Base-by-base conservation (phyloP, 1,140 invertebrate species). In the Tetragonula clypearis region DNA sequence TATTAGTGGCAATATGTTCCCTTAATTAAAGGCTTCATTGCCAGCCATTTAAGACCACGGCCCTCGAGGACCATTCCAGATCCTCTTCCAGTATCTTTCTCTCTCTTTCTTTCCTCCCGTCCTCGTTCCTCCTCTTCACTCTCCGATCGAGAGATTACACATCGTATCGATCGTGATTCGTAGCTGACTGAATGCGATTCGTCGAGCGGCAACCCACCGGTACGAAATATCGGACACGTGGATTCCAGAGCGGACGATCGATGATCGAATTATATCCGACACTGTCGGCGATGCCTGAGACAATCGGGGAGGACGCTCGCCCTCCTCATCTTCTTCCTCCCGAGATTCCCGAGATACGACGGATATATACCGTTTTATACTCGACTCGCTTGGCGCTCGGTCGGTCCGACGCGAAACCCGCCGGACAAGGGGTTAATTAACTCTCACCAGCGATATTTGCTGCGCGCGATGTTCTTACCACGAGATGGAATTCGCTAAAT, bases 1-100 rank as follows among this genome's bases (percentile, higher is more conserved):
- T 93, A 94, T 95, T 94, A 94, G 93, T 92, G 92, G 91, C 93
- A 93, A 95, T 94, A 93, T 94, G 94, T 94, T 94, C 88, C 87
- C 92, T 93, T 94, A 94, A 95, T 95, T 94, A 91, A 94, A 94
- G 80, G 86, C 85, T 81, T 86, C 80, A 87, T 87, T 88, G 81
- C 76, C 68, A 73, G 35, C 71, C 41, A 8, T 49, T 49, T 8
- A 60, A 72, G 41, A 49, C 35, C 71, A 71, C 26, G 23, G 56
- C 75, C 78, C n/a, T 58, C 58, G 55, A n/a, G 30, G 23, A 60
- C 41, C 73, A 8, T n/a, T 58, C 68, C 60, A 14, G 60, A 11
- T n/a, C 69, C 35, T 35, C 5, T 30, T 66, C 66, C 41, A 49
- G 6, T 49, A 49, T 49, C 35, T 86, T 19, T 23, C 65, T 66